Evolutionary conservation across 2,888 invertebrate genomes (phyloP), one percentile per base, ranked within the genome.

Genomic region (Bruchidius siliquastri): DNA sequence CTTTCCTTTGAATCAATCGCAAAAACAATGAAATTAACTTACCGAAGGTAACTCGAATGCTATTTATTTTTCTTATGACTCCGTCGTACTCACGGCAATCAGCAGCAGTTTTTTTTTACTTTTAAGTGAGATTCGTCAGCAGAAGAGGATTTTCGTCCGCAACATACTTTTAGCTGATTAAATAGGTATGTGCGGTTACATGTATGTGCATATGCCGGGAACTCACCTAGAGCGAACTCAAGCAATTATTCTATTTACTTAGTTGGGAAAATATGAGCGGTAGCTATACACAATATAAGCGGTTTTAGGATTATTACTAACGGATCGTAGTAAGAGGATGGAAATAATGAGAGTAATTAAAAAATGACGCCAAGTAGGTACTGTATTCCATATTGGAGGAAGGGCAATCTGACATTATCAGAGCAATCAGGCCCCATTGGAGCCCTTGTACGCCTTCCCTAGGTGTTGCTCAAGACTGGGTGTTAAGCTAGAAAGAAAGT

Each of bases 1-100:
- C 79, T 81, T 80, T 77, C 77, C 77, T 77, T 74, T 71, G 79
- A 79, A 81, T 80, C 79, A 81, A 81, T 80, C 79, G 79, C 78
- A 77, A 80, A 81, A 80, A 79, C 80, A 81, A 80, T 77, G 76
- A 75, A 80, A 78, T 78, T 75, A 79, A 77, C 77, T 78, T 74
- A 70, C 74, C 71, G 73, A 74, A 76, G 76, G 76, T 75, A 74
- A 77, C 70, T 74, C 72, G 71, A 49, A 77, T 73, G 73, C 72
- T 76, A 74, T 77, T 77, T 76, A 74, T 74, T 74, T 77, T 77
- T 75, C 74, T 76, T 75, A 72, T 75, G 75, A 74, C 74, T 75
- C 26, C 71, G 68, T 70, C 73, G 73, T 75, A 73, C 75, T 75
- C 69, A 73, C 73, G 66, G 71, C 74, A 73, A 75, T 74, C 74